These are phyloP conservation scores for Proctacanthus coquilletti DNA, from an alignment of 1,140 invertebrate genomes.

Conservation along the genomic window DNA sequence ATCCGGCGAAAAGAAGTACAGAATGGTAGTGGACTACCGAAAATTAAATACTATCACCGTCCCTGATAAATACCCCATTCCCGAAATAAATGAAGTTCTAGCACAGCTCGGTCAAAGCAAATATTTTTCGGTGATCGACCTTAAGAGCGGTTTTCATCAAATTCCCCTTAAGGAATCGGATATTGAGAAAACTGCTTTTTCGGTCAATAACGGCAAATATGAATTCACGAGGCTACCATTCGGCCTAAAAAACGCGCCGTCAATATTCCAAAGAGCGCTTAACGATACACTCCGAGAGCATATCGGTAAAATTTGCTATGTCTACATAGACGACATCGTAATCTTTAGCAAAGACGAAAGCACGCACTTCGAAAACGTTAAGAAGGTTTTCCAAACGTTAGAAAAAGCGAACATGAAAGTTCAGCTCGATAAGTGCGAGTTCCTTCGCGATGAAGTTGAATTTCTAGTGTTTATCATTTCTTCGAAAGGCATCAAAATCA, in stretches of 20 bases:
- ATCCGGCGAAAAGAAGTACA: too few species aligned
- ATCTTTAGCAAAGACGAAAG: constrained; percentile 11
- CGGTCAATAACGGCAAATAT: constrained; percentile 12
- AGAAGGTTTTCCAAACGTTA: too few species aligned
- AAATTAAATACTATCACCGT: constrained; percentile 9
- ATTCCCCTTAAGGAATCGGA: constrained; percentile 8
- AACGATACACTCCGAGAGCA: constrained; percentile 13
- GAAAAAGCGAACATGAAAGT: constrained; percentile 30
- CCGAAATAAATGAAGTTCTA: constrained; percentile 12
- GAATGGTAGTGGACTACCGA: too few species aligned
- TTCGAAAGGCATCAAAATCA: constrained; percentile 7
- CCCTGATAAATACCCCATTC: constrained; percentile 10
- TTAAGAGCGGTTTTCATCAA: constrained; percentile 14
- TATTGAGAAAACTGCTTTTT: constrained; percentile 10
- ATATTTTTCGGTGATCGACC: constrained; percentile 13
- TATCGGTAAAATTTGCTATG: constrained; percentile 6
- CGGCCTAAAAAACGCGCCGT: constrained; percentile 17
- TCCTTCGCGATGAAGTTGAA: constrained; percentile 17
- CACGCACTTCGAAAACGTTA: too few species aligned
- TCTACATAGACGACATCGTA: constrained; percentile 16
- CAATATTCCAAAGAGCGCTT: constrained; percentile 14
- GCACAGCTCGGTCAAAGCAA: constrained; percentile 9
- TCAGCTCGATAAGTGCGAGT: constrained; percentile 30
- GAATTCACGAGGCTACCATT: too few species aligned
- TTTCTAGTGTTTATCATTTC: constrained; percentile 8